These are phyloP conservation scores for Zoanthus sansibaricus DNA, from an alignment of 92 coral and sea anemone species.

Conservation along the genomic window DNA sequence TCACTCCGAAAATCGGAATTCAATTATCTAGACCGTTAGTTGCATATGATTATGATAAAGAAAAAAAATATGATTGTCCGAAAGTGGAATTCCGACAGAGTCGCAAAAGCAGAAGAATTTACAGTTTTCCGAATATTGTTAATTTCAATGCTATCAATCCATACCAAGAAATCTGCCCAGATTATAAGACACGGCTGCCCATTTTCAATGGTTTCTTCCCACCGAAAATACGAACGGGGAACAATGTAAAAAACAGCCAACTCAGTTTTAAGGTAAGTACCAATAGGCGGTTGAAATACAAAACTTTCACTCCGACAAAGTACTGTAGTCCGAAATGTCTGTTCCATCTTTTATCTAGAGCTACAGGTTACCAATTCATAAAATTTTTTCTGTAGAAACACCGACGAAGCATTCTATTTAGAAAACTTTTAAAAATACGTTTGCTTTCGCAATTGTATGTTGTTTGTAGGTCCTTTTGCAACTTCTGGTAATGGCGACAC, in stretches of 20 bases:
- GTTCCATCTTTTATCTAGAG: too few species aligned
- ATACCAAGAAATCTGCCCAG: constrained; percentile 65
- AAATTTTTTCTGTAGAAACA: too few species aligned
- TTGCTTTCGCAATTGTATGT: too few species aligned
- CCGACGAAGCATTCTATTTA: too few species aligned
- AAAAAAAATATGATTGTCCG: background rate
- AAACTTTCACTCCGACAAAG: too few species aligned
- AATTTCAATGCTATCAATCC: constrained; percentile 76
- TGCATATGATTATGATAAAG: constrained; percentile 6
- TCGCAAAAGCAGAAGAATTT: constrained; percentile 61
- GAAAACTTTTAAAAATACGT: too few species aligned
- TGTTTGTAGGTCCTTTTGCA: too few species aligned
- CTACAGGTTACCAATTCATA: too few species aligned
- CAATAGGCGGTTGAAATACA: constrained; percentile 7
- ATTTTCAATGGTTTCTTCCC: constrained; percentile 96
- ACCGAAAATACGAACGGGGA: constrained; percentile 73
- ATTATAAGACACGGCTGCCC: constrained; percentile 71
- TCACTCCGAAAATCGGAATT: constrained; percentile 35
- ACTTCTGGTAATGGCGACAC: too few species aligned
- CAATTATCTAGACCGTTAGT: constrained; percentile 2
- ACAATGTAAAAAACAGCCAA: constrained; percentile 19
- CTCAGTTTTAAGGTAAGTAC: constrained; percentile 34
- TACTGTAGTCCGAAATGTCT: too few species aligned
- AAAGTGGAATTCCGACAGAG: constrained; percentile 44
- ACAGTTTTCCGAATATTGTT: constrained; percentile 85